A percentile compares a stretch with the other conserved stretches of the same genome.
Conservation (phyloP, 2,797 vertebrate species). For the Phataginus tricuspis region DNA sequence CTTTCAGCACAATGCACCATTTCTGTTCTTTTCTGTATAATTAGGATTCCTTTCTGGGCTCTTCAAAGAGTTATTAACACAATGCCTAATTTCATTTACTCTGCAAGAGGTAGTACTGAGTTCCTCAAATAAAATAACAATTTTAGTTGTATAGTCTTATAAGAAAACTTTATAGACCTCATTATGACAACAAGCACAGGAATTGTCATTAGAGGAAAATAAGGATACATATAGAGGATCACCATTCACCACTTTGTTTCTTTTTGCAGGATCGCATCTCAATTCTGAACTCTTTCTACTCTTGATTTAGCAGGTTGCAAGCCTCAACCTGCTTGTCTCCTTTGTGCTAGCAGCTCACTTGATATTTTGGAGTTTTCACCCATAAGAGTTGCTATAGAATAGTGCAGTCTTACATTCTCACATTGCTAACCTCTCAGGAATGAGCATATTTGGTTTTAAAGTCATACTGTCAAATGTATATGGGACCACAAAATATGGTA, state of each 20-base stretch:
- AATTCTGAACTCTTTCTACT: background rate
- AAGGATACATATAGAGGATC: background rate
- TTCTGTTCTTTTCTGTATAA: background rate
- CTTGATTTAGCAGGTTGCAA: background rate
- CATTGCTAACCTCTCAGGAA: background rate
- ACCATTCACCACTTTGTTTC: background rate
- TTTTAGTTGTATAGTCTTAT: background rate
- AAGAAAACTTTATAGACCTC: background rate
- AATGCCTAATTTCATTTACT: background rate
- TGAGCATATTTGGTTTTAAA: background rate
- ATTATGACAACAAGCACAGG: background rate
- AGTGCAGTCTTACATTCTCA: background rate
- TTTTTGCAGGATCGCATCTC: background rate
- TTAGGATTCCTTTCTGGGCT: background rate
- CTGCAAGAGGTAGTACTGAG: background rate
- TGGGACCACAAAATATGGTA: background rate
- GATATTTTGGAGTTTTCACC: background rate
- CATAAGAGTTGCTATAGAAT: background rate
- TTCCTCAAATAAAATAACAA: background rate
- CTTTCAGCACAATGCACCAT: background rate
- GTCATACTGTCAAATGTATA: background rate
- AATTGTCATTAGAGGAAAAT: background rate
- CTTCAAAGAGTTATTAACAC: background rate
- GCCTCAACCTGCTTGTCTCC: background rate
- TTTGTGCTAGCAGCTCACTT: background rate